phyloP scores from a whole-genome alignment of 2,797 vertebrate genomes.

The Smutsia gigantea region DNA sequence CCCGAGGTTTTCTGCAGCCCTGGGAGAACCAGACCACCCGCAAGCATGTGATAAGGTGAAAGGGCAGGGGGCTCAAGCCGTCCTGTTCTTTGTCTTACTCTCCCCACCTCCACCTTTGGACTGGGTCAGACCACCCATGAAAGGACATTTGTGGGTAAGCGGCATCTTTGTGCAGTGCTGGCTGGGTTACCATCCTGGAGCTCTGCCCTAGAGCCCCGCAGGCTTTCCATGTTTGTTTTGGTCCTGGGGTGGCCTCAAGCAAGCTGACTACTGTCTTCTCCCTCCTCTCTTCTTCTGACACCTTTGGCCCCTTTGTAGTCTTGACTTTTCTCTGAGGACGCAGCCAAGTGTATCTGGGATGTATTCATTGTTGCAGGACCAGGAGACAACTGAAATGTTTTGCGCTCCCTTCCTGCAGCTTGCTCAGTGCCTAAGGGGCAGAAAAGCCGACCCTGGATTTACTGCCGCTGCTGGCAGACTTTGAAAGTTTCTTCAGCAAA shows the following conservation, averaged over 20 bases:
- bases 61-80: constrained; percentile 20
- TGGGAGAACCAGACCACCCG: constrained; percentile 42
- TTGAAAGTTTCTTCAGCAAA: not conserved
- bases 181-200: not conserved
- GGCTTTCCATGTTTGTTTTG: not conserved
- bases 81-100: constrained; percentile 42
- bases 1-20: not conserved
- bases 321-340: not conserved
- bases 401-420: not conserved
- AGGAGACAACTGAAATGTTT: not conserved
- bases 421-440: not conserved
- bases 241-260: not conserved
- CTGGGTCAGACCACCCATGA: constrained; percentile 37
- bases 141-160: constrained; percentile 21
- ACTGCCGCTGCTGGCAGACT: not conserved
- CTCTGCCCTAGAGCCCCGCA: not conserved
- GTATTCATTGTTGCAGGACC: not conserved
- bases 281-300: not conserved
- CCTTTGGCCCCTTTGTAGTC: not conserved
- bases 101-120: not conserved
- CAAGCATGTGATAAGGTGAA: constrained; percentile 14
- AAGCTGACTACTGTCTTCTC: not conserved
- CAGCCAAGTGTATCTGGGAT: not conserved
- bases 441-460: not conserved
- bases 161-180: not conserved